Evolutionary conservation across 2,888 invertebrate species (phyloP), one percentile per base, ranked within the genome.

Genomic region (Urechis unicinctus): DNA sequence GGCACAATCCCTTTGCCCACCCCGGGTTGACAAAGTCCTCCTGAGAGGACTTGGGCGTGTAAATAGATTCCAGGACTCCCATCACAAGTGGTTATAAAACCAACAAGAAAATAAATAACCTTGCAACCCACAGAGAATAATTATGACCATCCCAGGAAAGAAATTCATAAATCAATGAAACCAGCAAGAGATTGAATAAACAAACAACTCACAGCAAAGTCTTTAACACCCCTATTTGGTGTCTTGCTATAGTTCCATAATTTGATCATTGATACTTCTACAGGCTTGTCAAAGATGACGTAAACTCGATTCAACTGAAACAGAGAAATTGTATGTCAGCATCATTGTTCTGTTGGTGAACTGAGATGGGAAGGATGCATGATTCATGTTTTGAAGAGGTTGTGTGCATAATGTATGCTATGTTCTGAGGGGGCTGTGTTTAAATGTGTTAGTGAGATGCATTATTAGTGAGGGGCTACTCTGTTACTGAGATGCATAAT

Each of bases 241-340:
- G 87, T 88, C 79, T 91, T 91, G 30, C 85, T 85, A 72, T 91
- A 91, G 79, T 90, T 91, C 88, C 88, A 91, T 61, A 91, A 79
- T 71, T 86, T 86, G 57, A 91, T 83, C 69, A 85, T 85, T 17
- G 87, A 87, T 13, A 90, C 82, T 21, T 84, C 83, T 1, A 87
- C 83, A 1, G 88, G 88, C 48, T 82, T 76, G 72, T 90, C 88
- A 77, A 90, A 88, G 50, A 89, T 86, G 61, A 91, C 82, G 76
- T 87, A 90, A 55, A 91, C 82, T 69, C 88, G 83, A 76, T 84
- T 84, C 29, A 82, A 75, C 81, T 82, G 81, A 28, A 67, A 68
- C 42, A 48, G 21, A 48, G 6, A 3, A 17, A 26, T 9, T 3
- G 22, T n/a, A 24, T 29, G 13, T 45, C 9, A 36, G 9, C 9